Evolutionary conservation across 2,888 invertebrate genomes (phyloP), one percentile per base, ranked within the genome.

Genomic region (Pachliopta kotzebuea): DNA sequence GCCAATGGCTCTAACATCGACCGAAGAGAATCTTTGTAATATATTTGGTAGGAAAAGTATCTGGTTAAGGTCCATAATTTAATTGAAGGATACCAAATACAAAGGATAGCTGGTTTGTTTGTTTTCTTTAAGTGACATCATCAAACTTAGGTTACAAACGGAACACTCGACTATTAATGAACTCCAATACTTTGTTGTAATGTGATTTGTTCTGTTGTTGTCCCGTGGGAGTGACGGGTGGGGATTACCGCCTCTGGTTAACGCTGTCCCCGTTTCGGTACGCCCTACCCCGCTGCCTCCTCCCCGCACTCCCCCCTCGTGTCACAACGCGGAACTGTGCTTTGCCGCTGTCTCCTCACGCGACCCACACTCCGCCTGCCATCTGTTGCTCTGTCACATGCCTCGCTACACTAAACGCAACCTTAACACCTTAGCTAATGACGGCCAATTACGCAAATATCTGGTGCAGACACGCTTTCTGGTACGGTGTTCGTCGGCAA

Each of bases 391-490:
- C 82, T 83, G 81, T 84, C 88, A 88, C 88, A 81, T 80, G 88
- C 88, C 89, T 89, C 83, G 88, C 88, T 84, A 89, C 86, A 86
- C 88, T 86, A 85, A 88, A 89, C 81, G 82, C 81, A 79, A 83
- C 80, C 78, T 74, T 87, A 86, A 86, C 83, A 81, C 85, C 77
- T n/a, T 78, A 69, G 83, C 82, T 83, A 77, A 74, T 82, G 82
- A 82, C 78, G 79, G 76, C 77, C 77, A 76, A 71, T 67, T 69
- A 54, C 71, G 69, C 72, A 67, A 69, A 68, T n/a, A n/a, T 65
- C 70, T 62, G 72, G 70, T 23, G 68, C 68, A 63, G n/a, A 62
- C 70, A 45, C 70, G 78, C 78, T 81, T 76, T 75, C 74, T 26
- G 77, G 54, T 54, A 9, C 59, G 49, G 45, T 49, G 29, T 52